A percentile compares a stretch with the other conserved stretches of the same genome.
Conservation (phyloP, 92 coral and sea anemone genomes). For the Phenganax subtilis region DNA sequence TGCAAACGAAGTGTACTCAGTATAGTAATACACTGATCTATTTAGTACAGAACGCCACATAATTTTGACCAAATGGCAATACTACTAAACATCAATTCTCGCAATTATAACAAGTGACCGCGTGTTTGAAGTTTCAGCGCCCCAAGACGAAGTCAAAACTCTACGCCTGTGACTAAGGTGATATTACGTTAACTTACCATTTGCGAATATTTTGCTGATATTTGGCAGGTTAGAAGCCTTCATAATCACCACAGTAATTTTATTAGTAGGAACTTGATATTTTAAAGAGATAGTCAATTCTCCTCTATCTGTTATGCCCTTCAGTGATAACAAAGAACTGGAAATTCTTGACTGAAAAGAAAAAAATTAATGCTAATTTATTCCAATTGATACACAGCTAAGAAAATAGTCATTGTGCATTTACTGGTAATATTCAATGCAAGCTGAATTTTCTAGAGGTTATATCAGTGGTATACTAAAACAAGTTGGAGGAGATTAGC, state of each 20-base stretch:
- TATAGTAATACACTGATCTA: no score
- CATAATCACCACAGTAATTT: conserved; percentile 63
- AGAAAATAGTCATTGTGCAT: background rate
- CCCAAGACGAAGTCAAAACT: background rate
- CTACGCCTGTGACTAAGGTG: background rate
- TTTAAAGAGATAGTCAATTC: conserved; percentile 70
- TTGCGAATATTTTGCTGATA: conserved; percentile 58
- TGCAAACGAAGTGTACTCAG: no score
- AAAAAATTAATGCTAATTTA: background rate
- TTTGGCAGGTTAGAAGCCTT: conserved; percentile 65
- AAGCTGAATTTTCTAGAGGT: no score
- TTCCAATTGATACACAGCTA: background rate
- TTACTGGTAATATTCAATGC: no score
- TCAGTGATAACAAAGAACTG: background rate
- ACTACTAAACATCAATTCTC: no score
- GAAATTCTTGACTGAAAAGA: background rate
- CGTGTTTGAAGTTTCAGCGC: no score
- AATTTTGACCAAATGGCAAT: no score
- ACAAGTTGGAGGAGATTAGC: no score
- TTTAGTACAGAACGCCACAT: no score
- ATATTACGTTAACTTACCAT: conserved; percentile 48
- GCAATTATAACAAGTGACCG: no score
- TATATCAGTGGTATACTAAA: no score
- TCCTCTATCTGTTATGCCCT: conserved; percentile 40
- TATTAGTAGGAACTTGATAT: conserved; percentile 63